Conservation (phyloP, 2,888 invertebrate species). For the Plebejus anna region DNA sequence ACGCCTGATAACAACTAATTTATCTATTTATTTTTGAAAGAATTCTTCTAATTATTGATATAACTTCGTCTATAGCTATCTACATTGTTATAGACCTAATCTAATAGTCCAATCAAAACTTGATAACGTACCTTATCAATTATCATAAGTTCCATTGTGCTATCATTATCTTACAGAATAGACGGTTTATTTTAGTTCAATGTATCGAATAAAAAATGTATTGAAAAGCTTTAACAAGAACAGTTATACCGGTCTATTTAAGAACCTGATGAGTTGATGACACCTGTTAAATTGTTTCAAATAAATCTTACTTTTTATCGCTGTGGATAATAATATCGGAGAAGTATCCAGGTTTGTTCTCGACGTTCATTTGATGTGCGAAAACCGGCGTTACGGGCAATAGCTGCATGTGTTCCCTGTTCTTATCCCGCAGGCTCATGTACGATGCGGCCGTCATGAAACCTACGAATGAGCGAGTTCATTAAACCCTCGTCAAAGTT, state of each 20-base stretch:
- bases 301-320: conserved; percentile 74
- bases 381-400: conserved; percentile 81
- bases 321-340: conserved; percentile 81
- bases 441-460: conserved; percentile 80
- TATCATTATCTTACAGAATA: not conserved
- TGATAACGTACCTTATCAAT: too few relatives aligned
- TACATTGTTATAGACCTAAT: not conserved
- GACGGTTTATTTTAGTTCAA: not conserved
- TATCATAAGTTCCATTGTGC: too few relatives aligned
- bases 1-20: conserved; percentile 66
- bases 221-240: too few relatives aligned
- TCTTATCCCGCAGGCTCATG: conserved; percentile 64
- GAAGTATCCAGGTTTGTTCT: conserved; percentile 78
- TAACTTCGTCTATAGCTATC: not conserved
- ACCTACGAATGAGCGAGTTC: conserved; percentile 56
- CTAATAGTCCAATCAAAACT: too few relatives aligned
- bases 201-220: not conserved
- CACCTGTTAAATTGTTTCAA: not conserved
- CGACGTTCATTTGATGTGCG: conserved; percentile 76
- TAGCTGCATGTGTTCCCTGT: conserved; percentile 65
- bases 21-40: conserved; percentile 56
- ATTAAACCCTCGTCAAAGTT: conserved; percentile 13
- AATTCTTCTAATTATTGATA: conserved; percentile 16
- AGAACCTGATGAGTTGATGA: not conserved
- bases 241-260: not conserved